Conservation (phyloP, 1,140 invertebrate genomes). For the Brachionus koreanus region DNA sequence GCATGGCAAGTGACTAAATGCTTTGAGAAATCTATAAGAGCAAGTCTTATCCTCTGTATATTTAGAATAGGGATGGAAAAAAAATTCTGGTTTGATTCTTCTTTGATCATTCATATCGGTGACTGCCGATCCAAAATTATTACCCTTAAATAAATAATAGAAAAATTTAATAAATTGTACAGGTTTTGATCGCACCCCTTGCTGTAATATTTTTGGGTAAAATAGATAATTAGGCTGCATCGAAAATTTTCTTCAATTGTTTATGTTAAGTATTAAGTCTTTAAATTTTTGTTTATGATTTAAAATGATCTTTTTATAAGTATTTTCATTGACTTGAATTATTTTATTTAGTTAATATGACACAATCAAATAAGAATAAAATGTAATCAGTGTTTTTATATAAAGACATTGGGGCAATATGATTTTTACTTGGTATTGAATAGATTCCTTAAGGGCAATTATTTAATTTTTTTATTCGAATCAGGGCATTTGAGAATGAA, state of each 20-base stretch:
- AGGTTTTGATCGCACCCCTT: not conserved
- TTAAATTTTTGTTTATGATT: slow-evolving; percentile 10
- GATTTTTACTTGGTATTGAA: not conserved
- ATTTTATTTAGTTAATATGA: slow-evolving; percentile 14
- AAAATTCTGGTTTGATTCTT: not conserved
- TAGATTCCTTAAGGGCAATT: not conserved
- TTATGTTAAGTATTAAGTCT: not conserved
- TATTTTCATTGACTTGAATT: not conserved
- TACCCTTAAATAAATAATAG: not conserved
- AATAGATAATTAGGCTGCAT: slow-evolving; percentile 6
- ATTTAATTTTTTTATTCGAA: not conserved
- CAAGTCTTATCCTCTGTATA: not conserved
- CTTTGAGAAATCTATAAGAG: not conserved
- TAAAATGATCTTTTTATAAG: slow-evolving; percentile 12
- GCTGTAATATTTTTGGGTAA: not conserved
- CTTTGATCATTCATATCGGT: not conserved
- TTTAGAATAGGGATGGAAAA: not conserved
- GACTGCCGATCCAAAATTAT: not conserved
- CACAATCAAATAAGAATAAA: not conserved
- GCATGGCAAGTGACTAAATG: not conserved
- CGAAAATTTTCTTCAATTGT: not conserved
- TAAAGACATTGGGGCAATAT: not conserved
- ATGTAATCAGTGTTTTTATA: not conserved
- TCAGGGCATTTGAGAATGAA: not conserved
- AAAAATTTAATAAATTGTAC: too few species aligned